A percentile compares a stretch with the other conserved stretches of the same genome.
These are phyloP conservation scores for Nyctibius bracteatus DNA, from an alignment of 2,113 vertebrate species.

Conservation along the genomic window DNA sequence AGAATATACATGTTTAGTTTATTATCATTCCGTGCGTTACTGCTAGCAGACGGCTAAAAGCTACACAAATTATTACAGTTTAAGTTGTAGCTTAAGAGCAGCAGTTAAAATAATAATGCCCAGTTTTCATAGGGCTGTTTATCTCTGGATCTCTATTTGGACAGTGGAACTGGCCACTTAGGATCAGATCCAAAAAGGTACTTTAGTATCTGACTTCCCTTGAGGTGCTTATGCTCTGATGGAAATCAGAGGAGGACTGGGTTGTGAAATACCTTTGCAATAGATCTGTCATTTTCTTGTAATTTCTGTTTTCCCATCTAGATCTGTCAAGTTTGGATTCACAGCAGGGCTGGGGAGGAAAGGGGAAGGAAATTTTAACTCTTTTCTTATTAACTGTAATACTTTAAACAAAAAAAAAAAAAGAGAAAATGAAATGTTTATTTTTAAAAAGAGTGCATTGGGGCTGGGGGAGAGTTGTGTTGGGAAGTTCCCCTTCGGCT, in stretches of 20 bases:
- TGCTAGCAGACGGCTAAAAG: background rate
- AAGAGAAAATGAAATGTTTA: background rate
- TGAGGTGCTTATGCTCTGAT: background rate
- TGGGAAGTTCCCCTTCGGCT: conserved; percentile 6
- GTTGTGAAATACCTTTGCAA: background rate
- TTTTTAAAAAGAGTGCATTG: background rate
- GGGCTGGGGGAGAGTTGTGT: background rate
- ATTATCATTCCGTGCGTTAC: background rate
- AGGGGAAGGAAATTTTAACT: background rate
- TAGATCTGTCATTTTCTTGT: background rate
- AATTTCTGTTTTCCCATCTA: background rate
- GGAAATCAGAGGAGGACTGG: background rate
- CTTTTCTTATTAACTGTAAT: background rate
- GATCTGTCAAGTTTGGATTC: rapidly evolving
- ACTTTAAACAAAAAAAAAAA: background rate
- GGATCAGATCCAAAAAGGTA: conserved; percentile 52
- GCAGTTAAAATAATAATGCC: conserved; percentile 30
- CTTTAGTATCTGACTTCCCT: conserved; percentile 30
- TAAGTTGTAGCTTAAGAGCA: conserved; percentile 5
- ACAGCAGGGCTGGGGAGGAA: background rate
- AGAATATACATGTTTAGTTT: background rate
- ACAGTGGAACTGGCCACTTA: conserved; percentile 28
- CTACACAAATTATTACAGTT: background rate
- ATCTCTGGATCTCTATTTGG: conserved; percentile 27
- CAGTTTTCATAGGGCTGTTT: conserved; percentile 14